These are phyloP conservation scores for Actinostola sp. DNA, from an alignment of 92 coral and sea anemone genomes.

Conservation along the genomic window DNA sequence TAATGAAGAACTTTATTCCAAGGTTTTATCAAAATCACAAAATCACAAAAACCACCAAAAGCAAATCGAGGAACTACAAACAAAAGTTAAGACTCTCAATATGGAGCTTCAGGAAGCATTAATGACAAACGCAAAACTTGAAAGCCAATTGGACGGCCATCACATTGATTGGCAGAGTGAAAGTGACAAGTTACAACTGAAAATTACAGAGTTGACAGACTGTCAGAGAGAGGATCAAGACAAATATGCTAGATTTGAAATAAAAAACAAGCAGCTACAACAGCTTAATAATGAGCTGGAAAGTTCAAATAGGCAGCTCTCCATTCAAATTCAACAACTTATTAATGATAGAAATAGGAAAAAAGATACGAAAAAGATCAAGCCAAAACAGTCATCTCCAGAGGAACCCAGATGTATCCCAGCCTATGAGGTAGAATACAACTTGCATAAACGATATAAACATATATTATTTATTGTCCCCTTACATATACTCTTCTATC, in stretches of 20 bases:
- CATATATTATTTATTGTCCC: too few relatives aligned
- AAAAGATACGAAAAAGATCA: conserved; percentile 50
- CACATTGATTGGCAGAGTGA: conserved; percentile 80
- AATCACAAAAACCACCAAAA: conserved; percentile 62
- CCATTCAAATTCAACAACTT: conserved; percentile 69
- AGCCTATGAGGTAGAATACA: conserved; percentile 68
- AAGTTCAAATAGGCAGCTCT: conserved; percentile 70
- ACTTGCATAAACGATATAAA: too few relatives aligned
- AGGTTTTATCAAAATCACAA: conserved; percentile 58
- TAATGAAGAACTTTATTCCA: conserved; percentile 52
- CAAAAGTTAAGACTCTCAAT: conserved; percentile 65
- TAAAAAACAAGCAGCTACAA: conserved; percentile 79
- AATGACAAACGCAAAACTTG: conserved; percentile 62
- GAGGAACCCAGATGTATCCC: conserved; percentile 82
- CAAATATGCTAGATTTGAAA: conserved; percentile 68
- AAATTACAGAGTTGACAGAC: conserved; percentile 57
- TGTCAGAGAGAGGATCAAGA: conserved; percentile 72
- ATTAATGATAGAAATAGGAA: conserved; percentile 72
- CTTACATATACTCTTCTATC: too few relatives aligned
- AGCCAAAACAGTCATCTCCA: conserved; percentile 66
- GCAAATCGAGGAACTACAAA: conserved; percentile 71
- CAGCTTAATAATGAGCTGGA: conserved; percentile 69
- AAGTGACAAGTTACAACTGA: conserved; percentile 60
- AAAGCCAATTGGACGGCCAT: conserved; percentile 61
- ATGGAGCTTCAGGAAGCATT: conserved; percentile 58